These are phyloP conservation scores for Tinea semifulvella DNA, from an alignment of 2,888 invertebrate species.

Conservation along the genomic window DNA sequence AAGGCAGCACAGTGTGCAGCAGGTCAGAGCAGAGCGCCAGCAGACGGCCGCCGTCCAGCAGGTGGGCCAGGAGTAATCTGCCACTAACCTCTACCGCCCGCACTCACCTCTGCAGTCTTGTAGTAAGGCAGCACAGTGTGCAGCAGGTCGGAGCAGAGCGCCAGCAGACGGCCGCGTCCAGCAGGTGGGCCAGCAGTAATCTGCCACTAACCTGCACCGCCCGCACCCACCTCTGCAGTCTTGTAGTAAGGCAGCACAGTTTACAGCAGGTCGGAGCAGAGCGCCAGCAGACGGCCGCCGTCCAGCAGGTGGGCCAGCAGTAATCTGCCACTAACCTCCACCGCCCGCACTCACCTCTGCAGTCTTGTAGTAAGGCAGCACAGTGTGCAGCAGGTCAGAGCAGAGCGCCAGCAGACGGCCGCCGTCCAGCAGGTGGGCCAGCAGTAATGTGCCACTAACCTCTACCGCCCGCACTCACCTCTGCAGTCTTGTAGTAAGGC, in stretches of 20 bases:
- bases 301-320: slow-evolving; percentile 76
- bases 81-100: too few relatives aligned
- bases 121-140: slow-evolving; percentile 82
- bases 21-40: slow-evolving; percentile 84
- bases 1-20: slow-evolving; percentile 78
- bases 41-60: slow-evolving; percentile 78
- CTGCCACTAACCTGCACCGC: too few relatives aligned
- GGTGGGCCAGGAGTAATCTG: slow-evolving; percentile 74
- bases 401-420: slow-evolving; percentile 82
- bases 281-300: slow-evolving; percentile 79
- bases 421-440: slow-evolving; percentile 77
- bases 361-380: slow-evolving; percentile 83
- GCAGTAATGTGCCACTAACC: slow-evolving; percentile 71
- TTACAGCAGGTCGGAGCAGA: slow-evolving; percentile 83
- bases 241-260: slow-evolving; percentile 82
- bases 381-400: slow-evolving; percentile 80
- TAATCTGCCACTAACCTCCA: too few relatives aligned
- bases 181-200: slow-evolving; percentile 74
- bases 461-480: too few relatives aligned
- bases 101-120: slow-evolving; percentile 81
- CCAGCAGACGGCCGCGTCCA: slow-evolving; percentile 77
- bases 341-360: slow-evolving; percentile 80
- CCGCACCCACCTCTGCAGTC: slow-evolving; percentile 88
- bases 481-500: slow-evolving; percentile 85
- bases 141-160: slow-evolving; percentile 82